Conservation (phyloP, 2,797 vertebrate genomes). For the Onychomys leucogaster region DNA sequence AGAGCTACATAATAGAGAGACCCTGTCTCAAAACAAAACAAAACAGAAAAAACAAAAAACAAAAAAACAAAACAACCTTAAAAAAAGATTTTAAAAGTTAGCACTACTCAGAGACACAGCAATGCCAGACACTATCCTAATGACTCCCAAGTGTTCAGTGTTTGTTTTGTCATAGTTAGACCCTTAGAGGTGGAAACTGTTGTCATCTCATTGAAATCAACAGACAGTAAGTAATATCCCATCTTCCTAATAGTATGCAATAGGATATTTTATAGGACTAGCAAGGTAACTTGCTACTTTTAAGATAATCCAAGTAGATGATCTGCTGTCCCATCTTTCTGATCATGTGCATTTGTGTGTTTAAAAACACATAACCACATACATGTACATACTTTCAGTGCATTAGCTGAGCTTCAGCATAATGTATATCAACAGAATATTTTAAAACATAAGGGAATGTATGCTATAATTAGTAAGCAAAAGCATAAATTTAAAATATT, state of each 20-base stretch:
- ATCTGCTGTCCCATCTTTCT: neutral
- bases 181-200: neutral
- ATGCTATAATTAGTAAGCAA: neutral
- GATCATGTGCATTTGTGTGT: neutral
- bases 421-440: neutral
- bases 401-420: neutral
- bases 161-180: neutral
- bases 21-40: neutral
- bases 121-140: neutral
- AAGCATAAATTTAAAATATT: neutral
- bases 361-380: neutral
- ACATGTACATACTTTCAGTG: neutral
- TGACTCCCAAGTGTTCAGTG: neutral
- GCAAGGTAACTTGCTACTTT: neutral
- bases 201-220: neutral
- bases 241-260: neutral
- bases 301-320: neutral
- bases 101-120: neutral
- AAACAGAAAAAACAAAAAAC: neutral
- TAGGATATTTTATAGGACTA: neutral
- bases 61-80: neutral
- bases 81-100: neutral
- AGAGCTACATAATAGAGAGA: neutral
- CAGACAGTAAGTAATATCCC: neutral
- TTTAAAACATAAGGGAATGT: slow-evolving; percentile 12